Base-by-base conservation (phyloP, 2,113 vertebrate genomes). In the Poeciliopsis retropinna region DNA sequence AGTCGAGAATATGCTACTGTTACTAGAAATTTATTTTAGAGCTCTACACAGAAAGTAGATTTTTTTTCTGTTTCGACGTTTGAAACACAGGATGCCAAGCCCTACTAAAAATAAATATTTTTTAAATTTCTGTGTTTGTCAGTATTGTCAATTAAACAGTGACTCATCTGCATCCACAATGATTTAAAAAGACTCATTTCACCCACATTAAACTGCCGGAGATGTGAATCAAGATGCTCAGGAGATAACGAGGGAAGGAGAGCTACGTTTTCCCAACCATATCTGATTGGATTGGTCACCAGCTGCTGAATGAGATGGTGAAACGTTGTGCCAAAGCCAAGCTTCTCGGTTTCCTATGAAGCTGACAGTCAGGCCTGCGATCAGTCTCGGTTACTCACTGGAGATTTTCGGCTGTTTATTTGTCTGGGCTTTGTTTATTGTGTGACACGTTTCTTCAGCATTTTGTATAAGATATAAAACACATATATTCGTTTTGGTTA, bases 241-340 rank as follows among this genome's bases (percentile, higher is more conserved):
- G 72, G 70, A 73, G 75, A 64, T 78, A 82, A 87, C 78, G 74
- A 72, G 83, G 86, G 65, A 60, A 69, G 27, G 44, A 60, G 5
- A n/a, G 34, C 11, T 6, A 37, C 67, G 39, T 68, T 73, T 78
- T 80, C 86, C 76, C 85, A 85, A 78, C 80, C 72, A 67, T 76
- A 79, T 92, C 91, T 86, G 86, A 88, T 90, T 90, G 82, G 78
- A 82, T 86, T 78, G 82, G 87, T 91, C 88, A 91, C 89, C 88
- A 91, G 92, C 90, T 91, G 87, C 80, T 88, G 83, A 83, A 75
- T 69, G 82, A 85, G 79, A 84, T 79, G 82, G 82, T 80, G 67
- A 88, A 90, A 86, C 70, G 70, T 80, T 60, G 67, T 29, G 47
- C 76, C 79, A 27, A 51, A 32, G 76, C 72, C 85, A 90, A 85